phyloP scores from a whole-genome alignment of 1,140 invertebrate genomes.

The Drosophila ironensis region DNA sequence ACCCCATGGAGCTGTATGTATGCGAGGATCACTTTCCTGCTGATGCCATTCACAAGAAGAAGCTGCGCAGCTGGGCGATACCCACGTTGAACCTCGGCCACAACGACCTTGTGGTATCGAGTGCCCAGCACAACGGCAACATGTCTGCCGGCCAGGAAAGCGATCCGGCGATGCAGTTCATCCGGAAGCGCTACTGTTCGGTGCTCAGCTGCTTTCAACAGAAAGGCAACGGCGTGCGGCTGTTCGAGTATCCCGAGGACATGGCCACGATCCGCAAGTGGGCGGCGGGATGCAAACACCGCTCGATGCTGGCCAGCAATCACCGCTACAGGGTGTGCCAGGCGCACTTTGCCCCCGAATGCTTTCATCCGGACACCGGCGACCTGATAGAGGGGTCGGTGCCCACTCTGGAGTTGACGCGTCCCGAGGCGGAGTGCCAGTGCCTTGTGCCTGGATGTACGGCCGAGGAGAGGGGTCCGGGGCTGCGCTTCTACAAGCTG shows the following conservation, averaged over 20 bases:
- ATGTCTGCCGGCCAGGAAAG: slow-evolving; percentile 45
- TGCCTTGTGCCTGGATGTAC: slow-evolving; percentile 50
- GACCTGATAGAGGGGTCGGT: slow-evolving; percentile 42
- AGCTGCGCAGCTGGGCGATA: slow-evolving; percentile 62
- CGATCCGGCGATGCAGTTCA: slow-evolving; percentile 43
- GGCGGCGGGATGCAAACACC: slow-evolving; percentile 66
- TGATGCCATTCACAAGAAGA: slow-evolving; percentile 62
- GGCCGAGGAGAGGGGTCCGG: background rate
- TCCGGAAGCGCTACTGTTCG: slow-evolving; percentile 62
- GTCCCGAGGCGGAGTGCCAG: slow-evolving; percentile 1
- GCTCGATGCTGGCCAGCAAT: slow-evolving; percentile 66
- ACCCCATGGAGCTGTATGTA: slow-evolving; percentile 47
- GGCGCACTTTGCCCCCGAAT: slow-evolving; percentile 49
- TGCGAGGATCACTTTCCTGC: slow-evolving; percentile 66
- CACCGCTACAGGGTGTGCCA: slow-evolving; percentile 64
- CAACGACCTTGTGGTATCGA: slow-evolving; percentile 48
- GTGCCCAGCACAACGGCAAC: slow-evolving; percentile 60
- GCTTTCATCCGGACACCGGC: slow-evolving; percentile 45
- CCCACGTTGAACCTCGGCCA: slow-evolving; percentile 70
- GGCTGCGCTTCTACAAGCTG: slow-evolving; percentile 45
- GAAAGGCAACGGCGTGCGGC: slow-evolving; percentile 21
- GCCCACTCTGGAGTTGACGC: slow-evolving; percentile 56
- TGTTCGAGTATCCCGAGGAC: slow-evolving; percentile 60
- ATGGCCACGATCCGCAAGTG: slow-evolving; percentile 48
- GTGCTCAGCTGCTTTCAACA: slow-evolving; percentile 60